These are phyloP conservation scores for Drosophila prolongata DNA, from an alignment of 2,888 invertebrate species.

Conservation along the genomic window DNA sequence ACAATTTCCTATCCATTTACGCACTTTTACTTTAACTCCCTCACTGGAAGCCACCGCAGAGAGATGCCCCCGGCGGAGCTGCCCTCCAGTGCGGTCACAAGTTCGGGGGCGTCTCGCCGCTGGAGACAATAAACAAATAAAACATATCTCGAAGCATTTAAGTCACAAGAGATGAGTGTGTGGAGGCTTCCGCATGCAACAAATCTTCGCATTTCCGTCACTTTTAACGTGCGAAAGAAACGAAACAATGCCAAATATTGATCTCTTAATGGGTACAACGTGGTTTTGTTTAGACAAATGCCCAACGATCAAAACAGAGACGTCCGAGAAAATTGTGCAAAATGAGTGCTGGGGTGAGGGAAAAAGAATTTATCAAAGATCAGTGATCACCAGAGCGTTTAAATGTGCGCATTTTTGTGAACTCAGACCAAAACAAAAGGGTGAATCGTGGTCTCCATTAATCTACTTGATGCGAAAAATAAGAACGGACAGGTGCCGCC, in stretches of 20 bases:
- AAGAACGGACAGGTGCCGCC: slow-evolving; percentile 52
- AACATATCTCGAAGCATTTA: slow-evolving; percentile 56
- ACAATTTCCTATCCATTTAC: slow-evolving; percentile 19
- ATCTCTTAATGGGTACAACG: slow-evolving; percentile 66
- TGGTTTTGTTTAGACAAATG: slow-evolving; percentile 49
- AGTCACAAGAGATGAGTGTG: slow-evolving; percentile 29
- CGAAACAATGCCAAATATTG: slow-evolving; percentile 68
- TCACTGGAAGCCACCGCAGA: slow-evolving; percentile 4
- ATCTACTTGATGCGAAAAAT: slow-evolving; percentile 54
- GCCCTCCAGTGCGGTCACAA: slow-evolving; percentile 22
- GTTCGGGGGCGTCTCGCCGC: slow-evolving; percentile 6
- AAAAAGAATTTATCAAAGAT: slow-evolving; percentile 67
- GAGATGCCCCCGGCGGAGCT: slow-evolving; percentile 2
- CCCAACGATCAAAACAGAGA: slow-evolving; percentile 42
- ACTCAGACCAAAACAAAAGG: slow-evolving; percentile 31
- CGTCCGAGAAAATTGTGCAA: slow-evolving; percentile 46
- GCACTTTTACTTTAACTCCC: slow-evolving; percentile 12
- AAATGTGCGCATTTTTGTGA: slow-evolving; percentile 61
- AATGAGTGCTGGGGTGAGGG: slow-evolving; percentile 22
- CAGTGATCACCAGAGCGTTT: slow-evolving; percentile 71
- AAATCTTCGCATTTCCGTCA: slow-evolving; percentile 75
- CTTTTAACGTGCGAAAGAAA: slow-evolving; percentile 67
- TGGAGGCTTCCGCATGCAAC: slow-evolving; percentile 71
- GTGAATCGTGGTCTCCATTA: slow-evolving; percentile 71
- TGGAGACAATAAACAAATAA: slow-evolving; percentile 50